Percentiles rank a stretch among this genome's conserved stretches.
Conservation (phyloP, 2,888 invertebrate genomes). For the Hydropsyche betteni region DNA sequence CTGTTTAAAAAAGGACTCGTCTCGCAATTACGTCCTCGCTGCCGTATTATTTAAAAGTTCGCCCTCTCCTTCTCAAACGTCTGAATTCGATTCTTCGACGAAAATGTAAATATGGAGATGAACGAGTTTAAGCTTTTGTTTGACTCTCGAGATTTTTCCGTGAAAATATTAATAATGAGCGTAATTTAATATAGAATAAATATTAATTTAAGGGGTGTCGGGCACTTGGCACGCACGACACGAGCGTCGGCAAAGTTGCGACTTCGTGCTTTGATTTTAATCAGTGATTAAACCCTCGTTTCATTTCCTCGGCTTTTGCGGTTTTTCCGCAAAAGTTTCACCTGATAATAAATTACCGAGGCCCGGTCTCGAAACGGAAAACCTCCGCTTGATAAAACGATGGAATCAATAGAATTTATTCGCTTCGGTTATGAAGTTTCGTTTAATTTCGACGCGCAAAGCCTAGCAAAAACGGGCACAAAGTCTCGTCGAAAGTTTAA, state of each 20-base stretch:
- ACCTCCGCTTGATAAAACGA: conserved; percentile 30
- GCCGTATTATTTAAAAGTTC: conserved; percentile 48
- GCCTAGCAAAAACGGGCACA: no score
- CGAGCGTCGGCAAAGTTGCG: conserved; percentile 41
- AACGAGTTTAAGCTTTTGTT: no score
- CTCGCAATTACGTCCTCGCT: conserved; percentile 26
- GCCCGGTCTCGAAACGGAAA: conserved; percentile 25
- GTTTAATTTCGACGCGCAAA: no score
- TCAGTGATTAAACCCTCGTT: conserved; percentile 49
- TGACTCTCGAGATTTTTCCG: no score
- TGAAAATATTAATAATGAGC: not conserved
- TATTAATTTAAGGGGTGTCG: conserved; percentile 20
- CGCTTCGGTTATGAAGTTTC: conserved; percentile 1
- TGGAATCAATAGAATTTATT: conserved; percentile 34
- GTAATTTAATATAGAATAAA: conserved; percentile 2
- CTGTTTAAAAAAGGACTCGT: conserved; percentile 31
- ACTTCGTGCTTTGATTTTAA: conserved; percentile 49
- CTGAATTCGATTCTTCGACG: no score
- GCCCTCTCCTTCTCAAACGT: not conserved
- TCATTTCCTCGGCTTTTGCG: conserved; percentile 50
- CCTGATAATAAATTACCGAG: conserved; percentile 46
- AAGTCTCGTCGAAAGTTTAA: no score
- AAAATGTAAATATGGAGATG: no score
- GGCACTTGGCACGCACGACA: conserved; percentile 19
- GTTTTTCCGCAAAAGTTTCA: conserved; percentile 48